Percentiles rank a stretch among this genome's conserved stretches.
These are phyloP conservation scores for Motacilla alba DNA, from an alignment of 2,113 vertebrate genomes.

Conservation along the genomic window DNA sequence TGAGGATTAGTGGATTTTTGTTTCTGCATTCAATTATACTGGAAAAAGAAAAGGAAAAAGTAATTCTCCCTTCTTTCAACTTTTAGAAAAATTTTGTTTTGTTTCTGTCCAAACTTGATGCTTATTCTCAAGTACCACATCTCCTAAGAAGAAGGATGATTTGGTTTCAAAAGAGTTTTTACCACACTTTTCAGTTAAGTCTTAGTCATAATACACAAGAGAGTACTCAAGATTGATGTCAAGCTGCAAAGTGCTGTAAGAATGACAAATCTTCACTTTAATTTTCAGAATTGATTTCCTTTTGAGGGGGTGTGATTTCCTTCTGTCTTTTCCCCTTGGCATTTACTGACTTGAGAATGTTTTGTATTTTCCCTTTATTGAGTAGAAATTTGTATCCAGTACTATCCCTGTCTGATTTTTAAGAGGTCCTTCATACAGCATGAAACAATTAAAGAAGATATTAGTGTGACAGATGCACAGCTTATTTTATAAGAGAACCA, in stretches of 20 bases:
- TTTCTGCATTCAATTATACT: not conserved
- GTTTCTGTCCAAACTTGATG: not conserved
- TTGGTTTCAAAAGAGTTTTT: constrained; percentile 8
- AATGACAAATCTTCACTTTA: constrained; percentile 25
- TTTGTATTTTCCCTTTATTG: constrained; percentile 7
- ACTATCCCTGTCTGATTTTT: constrained; percentile 22
- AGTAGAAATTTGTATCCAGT: constrained; percentile 2
- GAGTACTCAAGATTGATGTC: constrained; percentile 7
- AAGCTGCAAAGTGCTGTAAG: constrained; percentile 24
- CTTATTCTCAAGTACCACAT: not conserved
- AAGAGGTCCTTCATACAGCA: not conserved
- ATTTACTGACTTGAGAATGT: not conserved
- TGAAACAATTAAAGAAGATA: not conserved
- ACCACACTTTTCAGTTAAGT: not conserved
- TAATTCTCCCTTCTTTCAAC: not conserved
- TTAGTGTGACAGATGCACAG: not conserved
- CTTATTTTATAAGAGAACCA: not conserved
- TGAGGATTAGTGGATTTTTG: not conserved
- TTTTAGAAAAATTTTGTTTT: not conserved
- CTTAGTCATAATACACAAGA: constrained; percentile 36
- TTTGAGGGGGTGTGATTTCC: constrained; percentile 3
- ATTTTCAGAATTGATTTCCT: constrained; percentile 27
- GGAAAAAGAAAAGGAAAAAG: not conserved
- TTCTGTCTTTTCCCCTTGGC: not conserved
- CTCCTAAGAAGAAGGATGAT: not conserved